These are phyloP conservation scores for Meda fulgida DNA, from an alignment of 2,797 vertebrate species.

Conservation along the genomic window DNA sequence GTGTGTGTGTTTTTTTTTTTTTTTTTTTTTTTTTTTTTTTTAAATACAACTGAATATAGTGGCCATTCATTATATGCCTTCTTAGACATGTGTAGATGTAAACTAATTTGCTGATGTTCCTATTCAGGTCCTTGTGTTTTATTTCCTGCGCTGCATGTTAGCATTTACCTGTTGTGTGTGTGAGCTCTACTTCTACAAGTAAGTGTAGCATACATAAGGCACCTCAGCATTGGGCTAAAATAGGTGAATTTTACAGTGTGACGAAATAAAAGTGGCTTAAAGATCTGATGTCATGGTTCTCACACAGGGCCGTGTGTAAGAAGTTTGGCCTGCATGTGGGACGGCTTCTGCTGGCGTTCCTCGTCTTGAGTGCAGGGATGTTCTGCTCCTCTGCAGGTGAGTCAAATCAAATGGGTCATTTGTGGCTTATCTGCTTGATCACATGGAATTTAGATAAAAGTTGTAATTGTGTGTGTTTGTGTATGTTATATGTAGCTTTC, in stretches of 20 bases:
- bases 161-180: conserved; percentile 96
- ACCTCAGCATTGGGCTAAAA: not conserved
- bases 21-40: no score
- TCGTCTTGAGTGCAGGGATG: conserved; percentile 96
- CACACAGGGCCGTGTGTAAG: conserved; percentile 93
- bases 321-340: conserved; percentile 97
- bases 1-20: no score
- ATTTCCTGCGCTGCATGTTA: conserved; percentile 95
- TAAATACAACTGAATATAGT: not conserved
- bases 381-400: conserved; percentile 95
- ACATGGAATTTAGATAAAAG: no score
- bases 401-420: conserved; percentile 44
- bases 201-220: conserved; percentile 69
- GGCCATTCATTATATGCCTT: not conserved
- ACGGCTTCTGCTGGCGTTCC: conserved; percentile 93
- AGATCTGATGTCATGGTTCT: conserved; percentile 50
- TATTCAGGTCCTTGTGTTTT: conserved; percentile 94
- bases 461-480: not conserved
- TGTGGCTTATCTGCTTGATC: not conserved
- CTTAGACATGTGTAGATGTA: not conserved
- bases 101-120: not conserved
- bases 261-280: not conserved
- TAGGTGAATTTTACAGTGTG: not conserved
- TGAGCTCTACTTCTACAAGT: conserved; percentile 99
- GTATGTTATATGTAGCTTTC: conserved; percentile 80